These are phyloP conservation scores for Pemphredon lugubris DNA, from an alignment of 2,888 invertebrate genomes.

Conservation along the genomic window DNA sequence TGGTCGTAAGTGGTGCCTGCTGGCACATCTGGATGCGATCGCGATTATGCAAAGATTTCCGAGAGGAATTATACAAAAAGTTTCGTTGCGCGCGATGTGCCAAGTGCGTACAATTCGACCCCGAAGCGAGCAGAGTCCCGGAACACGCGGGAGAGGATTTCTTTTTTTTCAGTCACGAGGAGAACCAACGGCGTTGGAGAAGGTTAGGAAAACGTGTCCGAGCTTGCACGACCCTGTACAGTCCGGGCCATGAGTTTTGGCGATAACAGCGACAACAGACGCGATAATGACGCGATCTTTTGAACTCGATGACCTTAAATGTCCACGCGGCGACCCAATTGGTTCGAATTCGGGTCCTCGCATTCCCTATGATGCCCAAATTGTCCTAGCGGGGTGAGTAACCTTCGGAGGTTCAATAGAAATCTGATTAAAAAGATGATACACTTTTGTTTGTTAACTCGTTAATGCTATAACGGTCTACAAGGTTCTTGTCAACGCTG, in stretches of 20 bases:
- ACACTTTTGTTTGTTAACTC: no score
- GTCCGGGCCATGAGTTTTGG: constrained; percentile 66
- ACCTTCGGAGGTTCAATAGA: no score
- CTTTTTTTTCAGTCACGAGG: constrained; percentile 35
- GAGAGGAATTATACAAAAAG: constrained; percentile 57
- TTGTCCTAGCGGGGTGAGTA: no score
- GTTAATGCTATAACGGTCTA: no score
- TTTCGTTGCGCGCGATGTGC: constrained; percentile 21
- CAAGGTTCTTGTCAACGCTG: no score
- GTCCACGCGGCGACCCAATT: background rate
- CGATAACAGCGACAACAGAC: constrained; percentile 58
- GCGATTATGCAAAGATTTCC: constrained; percentile 59
- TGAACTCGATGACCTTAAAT: constrained; percentile 2
- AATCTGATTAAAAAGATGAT: background rate
- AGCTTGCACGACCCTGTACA: constrained; percentile 72
- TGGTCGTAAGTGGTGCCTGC: constrained; percentile 31
- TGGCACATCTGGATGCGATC: constrained; percentile 58
- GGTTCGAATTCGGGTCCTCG: constrained; percentile 3
- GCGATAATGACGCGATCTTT: constrained; percentile 21
- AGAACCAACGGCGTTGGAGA: constrained; percentile 21
- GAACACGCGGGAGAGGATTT: constrained; percentile 43
- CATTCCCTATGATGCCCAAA: constrained; percentile 6
- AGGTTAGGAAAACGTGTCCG: constrained; percentile 72
- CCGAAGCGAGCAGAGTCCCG: constrained; percentile 35
- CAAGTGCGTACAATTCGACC: constrained; percentile 44